Evolutionary conservation across 2,113 vertebrate species (phyloP).

Genomic region (Axis porcinus): DNA sequence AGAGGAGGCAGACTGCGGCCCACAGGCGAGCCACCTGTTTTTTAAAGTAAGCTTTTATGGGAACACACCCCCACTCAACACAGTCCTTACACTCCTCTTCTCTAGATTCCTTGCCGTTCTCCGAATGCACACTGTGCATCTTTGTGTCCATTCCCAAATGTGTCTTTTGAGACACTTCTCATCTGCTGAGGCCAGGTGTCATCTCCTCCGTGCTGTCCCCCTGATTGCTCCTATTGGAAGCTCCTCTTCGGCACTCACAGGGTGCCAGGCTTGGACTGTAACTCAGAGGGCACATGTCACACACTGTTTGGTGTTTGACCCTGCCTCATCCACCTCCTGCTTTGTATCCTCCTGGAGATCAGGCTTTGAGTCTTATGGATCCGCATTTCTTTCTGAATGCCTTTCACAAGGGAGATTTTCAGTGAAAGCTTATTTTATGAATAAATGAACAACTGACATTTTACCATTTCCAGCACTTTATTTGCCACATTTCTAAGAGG

Average conservation of each 20-base stretch:
- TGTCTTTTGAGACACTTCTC: background rate
- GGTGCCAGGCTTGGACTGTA: background rate
- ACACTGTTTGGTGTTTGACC: background rate
- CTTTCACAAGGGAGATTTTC: background rate
- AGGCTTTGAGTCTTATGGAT: background rate
- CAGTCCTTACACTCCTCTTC: background rate
- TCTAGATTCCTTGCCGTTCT: background rate
- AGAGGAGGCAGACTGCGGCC: background rate
- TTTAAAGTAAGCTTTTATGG: background rate
- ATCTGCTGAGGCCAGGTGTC: background rate
- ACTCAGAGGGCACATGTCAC: background rate
- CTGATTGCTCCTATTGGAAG: background rate
- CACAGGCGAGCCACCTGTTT: background rate
- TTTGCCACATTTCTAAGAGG: background rate
- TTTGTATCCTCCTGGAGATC: background rate
- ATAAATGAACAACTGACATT: slow-evolving; percentile 12
- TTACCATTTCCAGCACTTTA: background rate
- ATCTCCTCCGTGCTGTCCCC: background rate
- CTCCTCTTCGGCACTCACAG: background rate
- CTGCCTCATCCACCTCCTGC: background rate
- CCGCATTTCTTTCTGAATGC: background rate
- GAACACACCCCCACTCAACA: background rate
- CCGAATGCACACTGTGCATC: background rate
- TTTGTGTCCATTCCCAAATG: background rate
- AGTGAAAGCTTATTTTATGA: background rate